These are phyloP conservation scores for Okamejei kenojei DNA, from an alignment of 2,797 vertebrate species.

Conservation along the genomic window DNA sequence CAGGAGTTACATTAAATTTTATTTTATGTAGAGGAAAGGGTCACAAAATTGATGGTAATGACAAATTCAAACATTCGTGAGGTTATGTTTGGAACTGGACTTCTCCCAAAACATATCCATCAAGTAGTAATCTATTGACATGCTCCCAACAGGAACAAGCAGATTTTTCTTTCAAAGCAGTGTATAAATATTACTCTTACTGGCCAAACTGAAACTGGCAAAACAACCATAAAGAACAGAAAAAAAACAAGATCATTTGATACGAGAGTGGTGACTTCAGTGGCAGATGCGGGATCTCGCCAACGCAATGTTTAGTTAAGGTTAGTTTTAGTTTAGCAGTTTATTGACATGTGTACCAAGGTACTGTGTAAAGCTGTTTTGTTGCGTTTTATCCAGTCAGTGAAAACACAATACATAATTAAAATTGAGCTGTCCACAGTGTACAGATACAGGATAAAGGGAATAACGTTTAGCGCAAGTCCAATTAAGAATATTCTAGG, in stretches of 20 bases:
- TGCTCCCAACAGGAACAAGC: not conserved
- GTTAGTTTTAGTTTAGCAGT: too few species aligned
- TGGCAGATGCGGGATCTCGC: not conserved
- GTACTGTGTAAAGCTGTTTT: too few species aligned
- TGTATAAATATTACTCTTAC: not conserved
- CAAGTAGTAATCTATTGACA: not conserved
- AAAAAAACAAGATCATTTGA: not conserved
- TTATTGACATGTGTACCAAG: too few species aligned
- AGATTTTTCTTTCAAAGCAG: not conserved
- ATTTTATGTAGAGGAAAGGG: too few species aligned
- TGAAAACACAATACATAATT: too few species aligned
- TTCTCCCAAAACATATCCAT: not conserved
- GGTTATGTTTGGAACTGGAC: not conserved
- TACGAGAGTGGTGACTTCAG: not conserved
- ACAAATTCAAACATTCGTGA: not conserved
- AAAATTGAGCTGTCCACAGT: too few species aligned
- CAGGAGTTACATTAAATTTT: not conserved
- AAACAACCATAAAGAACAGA: not conserved
- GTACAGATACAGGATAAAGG: too few species aligned
- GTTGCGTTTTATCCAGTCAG: too few species aligned
- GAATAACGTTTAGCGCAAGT: too few species aligned
- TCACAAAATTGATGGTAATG: not conserved
- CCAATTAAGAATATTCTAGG: too few species aligned
- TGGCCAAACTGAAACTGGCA: not conserved
- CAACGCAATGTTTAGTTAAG: too few species aligned